phyloP scores from a whole-genome alignment of 2,888 invertebrate species.

The Ischnura elegans region DNA sequence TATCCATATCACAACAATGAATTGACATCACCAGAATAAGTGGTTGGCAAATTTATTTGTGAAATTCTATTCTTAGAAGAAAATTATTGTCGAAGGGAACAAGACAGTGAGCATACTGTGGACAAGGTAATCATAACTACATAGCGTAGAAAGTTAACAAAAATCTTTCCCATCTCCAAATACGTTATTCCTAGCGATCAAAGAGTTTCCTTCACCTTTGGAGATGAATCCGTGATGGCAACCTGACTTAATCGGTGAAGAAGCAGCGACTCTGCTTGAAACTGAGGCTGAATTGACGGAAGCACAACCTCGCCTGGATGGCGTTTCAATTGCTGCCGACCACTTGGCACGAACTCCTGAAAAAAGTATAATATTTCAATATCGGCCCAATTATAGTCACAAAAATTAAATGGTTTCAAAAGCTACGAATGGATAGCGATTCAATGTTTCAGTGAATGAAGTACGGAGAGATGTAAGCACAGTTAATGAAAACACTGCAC shows the following conservation, averaged over 20 bases:
- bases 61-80: too few relatives aligned
- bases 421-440: neutral
- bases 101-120: too few relatives aligned
- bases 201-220: conserved; percentile 70
- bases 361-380: conserved; percentile 70
- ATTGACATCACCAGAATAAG: too few relatives aligned
- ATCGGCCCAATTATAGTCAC: conserved; percentile 60
- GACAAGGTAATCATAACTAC: too few relatives aligned
- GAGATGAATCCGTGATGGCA: conserved; percentile 82
- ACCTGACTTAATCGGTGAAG: conserved; percentile 88
- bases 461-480: neutral
- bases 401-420: conserved; percentile 68
- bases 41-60: too few relatives aligned
- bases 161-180: too few relatives aligned
- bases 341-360: conserved; percentile 93
- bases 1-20: too few relatives aligned
- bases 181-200: too few relatives aligned
- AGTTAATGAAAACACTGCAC: neutral
- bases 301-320: conserved; percentile 86
- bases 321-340: conserved; percentile 87
- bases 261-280: conserved; percentile 83
- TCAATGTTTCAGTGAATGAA: neutral
- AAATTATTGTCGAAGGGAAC: too few relatives aligned
- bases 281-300: conserved; percentile 78
- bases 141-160: too few relatives aligned